phyloP scores from a whole-genome alignment of 2,113 vertebrate species.

The Monarcha castaneiventris region DNA sequence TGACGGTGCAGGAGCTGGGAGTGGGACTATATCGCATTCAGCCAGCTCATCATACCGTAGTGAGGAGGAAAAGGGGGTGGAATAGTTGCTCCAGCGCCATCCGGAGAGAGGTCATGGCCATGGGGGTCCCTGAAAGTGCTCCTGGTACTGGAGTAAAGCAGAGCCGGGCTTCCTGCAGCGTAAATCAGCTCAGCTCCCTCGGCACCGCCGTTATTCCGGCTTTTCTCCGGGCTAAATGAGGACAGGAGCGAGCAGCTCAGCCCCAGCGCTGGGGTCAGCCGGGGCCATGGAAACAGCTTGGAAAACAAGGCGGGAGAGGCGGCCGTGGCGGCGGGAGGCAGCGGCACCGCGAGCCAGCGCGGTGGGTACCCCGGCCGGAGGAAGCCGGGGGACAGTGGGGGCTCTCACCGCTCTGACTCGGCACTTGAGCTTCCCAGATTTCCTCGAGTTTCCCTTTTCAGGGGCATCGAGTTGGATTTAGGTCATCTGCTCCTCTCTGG shows the following conservation, averaged over 20 bases:
- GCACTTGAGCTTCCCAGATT: rapidly evolving
- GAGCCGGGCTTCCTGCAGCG: background rate
- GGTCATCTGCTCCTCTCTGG: background rate
- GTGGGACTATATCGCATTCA: rapidly evolving
- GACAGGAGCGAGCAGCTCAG: conserved; percentile 49
- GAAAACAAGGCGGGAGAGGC: conserved; percentile 26
- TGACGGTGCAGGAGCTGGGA: rapidly evolving
- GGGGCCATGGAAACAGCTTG: conserved; percentile 50
- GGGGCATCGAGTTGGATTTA: rapidly evolving
- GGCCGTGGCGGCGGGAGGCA: background rate
- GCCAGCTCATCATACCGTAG: rapidly evolving
- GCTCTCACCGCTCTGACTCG: rapidly evolving
- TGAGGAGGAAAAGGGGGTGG: background rate
- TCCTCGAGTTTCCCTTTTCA: background rate
- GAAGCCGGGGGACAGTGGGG: rapidly evolving
- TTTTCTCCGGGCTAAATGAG: conserved; percentile 54
- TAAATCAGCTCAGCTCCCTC: background rate
- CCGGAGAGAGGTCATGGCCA: rapidly evolving
- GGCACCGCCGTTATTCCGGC: background rate
- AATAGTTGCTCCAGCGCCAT: rapidly evolving
- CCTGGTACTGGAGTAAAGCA: background rate
- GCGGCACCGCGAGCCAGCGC: rapidly evolving
- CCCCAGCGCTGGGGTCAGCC: conserved; percentile 26
- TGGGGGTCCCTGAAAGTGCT: rapidly evolving
- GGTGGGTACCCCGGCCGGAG: background rate